phyloP scores from a whole-genome alignment of 2,113 vertebrate species.

The Desmodus rotundus region DNA sequence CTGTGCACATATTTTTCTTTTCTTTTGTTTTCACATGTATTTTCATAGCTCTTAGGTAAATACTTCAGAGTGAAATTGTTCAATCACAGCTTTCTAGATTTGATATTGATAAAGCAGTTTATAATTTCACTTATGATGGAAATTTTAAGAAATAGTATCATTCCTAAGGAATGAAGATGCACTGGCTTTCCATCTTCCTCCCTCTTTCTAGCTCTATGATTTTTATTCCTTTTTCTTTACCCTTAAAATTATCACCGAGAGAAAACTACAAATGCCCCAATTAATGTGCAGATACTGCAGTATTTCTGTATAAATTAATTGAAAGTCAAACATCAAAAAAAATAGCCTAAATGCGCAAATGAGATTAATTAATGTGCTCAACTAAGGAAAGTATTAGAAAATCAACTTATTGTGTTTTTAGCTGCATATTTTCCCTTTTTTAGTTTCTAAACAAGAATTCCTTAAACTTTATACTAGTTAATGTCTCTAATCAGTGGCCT shows the following conservation, averaged over 20 bases:
- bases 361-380: not conserved
- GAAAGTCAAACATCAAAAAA: not conserved
- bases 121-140: not conserved
- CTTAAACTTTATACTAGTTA: not conserved
- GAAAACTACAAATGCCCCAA: not conserved
- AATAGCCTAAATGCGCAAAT: not conserved
- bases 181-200: not conserved
- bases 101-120: not conserved
- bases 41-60: not conserved
- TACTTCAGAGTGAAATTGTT: not conserved
- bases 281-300: not conserved
- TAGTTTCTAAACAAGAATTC: not conserved
- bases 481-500: not conserved
- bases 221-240: not conserved
- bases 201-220: not conserved
- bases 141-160: not conserved
- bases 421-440: not conserved
- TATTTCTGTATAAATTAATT: not conserved
- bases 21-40: not conserved
- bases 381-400: not conserved
- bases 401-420: not conserved
- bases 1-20: not conserved
- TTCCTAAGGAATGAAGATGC: not conserved
- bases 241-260: not conserved
- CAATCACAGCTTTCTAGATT: not conserved